A percentile compares a stretch with the other conserved stretches of the same genome.
Conservation (phyloP, 2,113 vertebrate species). For the Ranitomeya variabilis region DNA sequence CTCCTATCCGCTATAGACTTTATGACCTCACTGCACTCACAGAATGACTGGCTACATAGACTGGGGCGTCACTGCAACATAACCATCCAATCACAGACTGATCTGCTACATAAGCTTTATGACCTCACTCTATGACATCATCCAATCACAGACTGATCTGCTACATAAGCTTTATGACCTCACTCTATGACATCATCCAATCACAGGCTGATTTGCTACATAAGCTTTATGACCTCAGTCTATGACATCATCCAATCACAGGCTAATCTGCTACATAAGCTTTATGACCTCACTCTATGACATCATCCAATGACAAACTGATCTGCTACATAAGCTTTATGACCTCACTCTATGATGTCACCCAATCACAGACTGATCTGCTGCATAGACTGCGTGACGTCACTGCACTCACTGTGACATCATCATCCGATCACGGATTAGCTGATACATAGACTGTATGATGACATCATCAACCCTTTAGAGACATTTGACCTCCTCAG, state of each 20-base stretch:
- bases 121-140: neutral
- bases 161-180: neutral
- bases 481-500: neutral
- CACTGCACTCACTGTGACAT: constrained; percentile 8
- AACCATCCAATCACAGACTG: neutral
- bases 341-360: neutral
- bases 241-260: too few relatives aligned
- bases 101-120: neutral
- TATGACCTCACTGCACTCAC: neutral
- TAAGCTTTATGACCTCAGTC: neutral
- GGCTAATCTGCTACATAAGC: too few relatives aligned
- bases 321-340: neutral
- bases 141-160: neutral
- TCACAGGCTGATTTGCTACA: too few relatives aligned
- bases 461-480: neutral
- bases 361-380: neutral
- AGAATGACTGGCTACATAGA: too few relatives aligned
- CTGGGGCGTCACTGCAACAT: too few relatives aligned
- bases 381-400: neutral
- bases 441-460: neutral
- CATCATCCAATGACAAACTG: neutral
- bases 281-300: neutral
- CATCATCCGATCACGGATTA: neutral
- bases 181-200: neutral
- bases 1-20: neutral